These are phyloP conservation scores for Falco novaeseelandiae DNA, from an alignment of 2,797 vertebrate species.

Conservation along the genomic window DNA sequence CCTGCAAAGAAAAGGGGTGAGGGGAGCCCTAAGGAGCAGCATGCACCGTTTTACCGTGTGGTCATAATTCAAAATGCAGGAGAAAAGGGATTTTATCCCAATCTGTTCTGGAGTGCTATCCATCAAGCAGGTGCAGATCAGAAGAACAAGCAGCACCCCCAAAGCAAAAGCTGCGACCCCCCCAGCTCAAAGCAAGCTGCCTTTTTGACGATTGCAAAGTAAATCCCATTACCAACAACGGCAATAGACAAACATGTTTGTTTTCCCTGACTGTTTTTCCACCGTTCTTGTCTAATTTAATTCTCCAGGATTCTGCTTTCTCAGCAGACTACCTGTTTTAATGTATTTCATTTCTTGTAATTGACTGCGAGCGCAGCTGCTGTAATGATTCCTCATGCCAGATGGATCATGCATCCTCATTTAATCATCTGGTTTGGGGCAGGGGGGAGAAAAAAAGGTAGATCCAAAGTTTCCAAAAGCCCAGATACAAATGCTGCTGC, in stretches of 20 bases:
- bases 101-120: too few species aligned
- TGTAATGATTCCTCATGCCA: conserved; percentile 34
- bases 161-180: background rate
- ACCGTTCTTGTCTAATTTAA: conserved; percentile 38
- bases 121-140: background rate
- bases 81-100: background rate
- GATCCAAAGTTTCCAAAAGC: background rate
- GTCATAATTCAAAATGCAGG: rapidly evolving
- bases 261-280: conserved; percentile 55
- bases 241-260: conserved; percentile 43
- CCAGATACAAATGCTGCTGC: background rate
- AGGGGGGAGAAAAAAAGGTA: background rate
- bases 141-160: background rate
- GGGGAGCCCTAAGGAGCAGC: background rate
- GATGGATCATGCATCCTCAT: conserved; percentile 29
- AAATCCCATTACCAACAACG: background rate
- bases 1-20: conserved; percentile 60
- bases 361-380: conserved; percentile 38
- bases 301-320: conserved; percentile 45
- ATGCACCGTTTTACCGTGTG: rapidly evolving
- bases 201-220: background rate
- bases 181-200: background rate
- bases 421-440: conserved; percentile 41
- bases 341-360: conserved; percentile 57
- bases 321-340: conserved; percentile 66